Conservation (phyloP, 2,113 vertebrate genomes). For the Dascyllus trimaculatus region DNA sequence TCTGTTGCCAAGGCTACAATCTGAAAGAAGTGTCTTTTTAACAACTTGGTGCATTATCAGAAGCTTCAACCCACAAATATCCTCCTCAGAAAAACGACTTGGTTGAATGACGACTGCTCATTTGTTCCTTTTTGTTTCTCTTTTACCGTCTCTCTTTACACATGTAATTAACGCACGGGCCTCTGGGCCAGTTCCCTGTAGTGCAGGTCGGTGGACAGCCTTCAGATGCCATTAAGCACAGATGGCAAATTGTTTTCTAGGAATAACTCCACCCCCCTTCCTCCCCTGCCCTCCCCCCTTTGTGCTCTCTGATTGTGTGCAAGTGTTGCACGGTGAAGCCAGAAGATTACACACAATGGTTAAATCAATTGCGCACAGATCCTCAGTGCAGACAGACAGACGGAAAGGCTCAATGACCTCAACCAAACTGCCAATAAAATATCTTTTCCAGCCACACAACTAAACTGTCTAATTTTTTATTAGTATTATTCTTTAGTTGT, state of each 20-base stretch:
- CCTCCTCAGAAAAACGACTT: too few relatives aligned
- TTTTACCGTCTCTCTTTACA: conserved; percentile 21
- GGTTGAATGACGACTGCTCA: not conserved
- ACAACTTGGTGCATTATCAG: too few relatives aligned
- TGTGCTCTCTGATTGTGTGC: conserved; percentile 30
- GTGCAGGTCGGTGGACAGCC: conserved; percentile 47
- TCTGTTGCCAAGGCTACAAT: too few relatives aligned
- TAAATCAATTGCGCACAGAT: conserved; percentile 13
- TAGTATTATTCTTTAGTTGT: conserved; percentile 1
- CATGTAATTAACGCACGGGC: conserved; percentile 62
- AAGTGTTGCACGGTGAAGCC: conserved; percentile 19
- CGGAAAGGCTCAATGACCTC: not conserved
- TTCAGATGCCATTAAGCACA: conserved; percentile 65
- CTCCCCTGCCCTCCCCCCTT: too few relatives aligned
- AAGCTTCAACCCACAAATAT: too few relatives aligned
- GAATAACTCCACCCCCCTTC: conserved; percentile 48
- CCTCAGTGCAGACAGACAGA: not conserved
- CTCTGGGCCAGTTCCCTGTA: conserved; percentile 28
- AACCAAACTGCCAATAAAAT: not conserved
- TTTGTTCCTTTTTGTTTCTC: conserved; percentile 18
- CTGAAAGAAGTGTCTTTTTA: too few relatives aligned
- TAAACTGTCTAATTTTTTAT: too few relatives aligned
- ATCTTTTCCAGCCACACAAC: not conserved
- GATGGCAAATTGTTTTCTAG: conserved; percentile 70
- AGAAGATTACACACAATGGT: not conserved